Evolutionary conservation across 2,797 vertebrate species (phyloP), one percentile per base, ranked within the genome.

Genomic region (Lophotriccus pileatus): DNA sequence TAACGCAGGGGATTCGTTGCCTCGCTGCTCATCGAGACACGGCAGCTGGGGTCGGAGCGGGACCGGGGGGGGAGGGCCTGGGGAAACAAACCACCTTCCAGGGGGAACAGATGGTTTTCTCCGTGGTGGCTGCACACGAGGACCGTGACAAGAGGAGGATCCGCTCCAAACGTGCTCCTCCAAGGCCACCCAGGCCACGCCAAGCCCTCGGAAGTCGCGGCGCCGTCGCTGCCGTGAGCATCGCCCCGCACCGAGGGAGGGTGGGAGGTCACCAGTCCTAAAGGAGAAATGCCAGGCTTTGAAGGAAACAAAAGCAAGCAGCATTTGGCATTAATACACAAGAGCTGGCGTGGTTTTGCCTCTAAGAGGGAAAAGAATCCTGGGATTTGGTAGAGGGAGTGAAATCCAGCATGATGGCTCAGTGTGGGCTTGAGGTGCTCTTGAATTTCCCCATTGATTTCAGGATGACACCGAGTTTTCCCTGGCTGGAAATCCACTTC

Each of bases 81-180:
- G 46, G 69, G 59, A 90, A 79, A 78, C 86, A 94, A 93, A 83
- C 82, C 75, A 70, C 83, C 90, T 92, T 93, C 95, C 95, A 91
- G 84, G 73, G 20, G 82, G 82, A 96, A 95, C 94, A 96, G 95
- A 96, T 92, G 94, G 94, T 94, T 97, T 95, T 91, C 89, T 81
- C 86, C 2, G 80, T 5, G 86, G 79, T 83, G 84, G 36, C 85
- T 80, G 86, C 86, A 95, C 86, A 47, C 37, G 9, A 92, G 60
- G 93, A 60, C 82, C 34, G 4, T 1, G 20, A 73, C 6, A 21
- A 2, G 13, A 92, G 49, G 73, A 78, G 69, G 72, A 34, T 23
- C 75, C 55, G 10, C 85, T 86, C 77, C 47, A 36, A 67, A 77
- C 63, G 28, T 12, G 10, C 39, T 89, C 49, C 70, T 89, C 53